These are phyloP conservation scores for Crambe crambe DNA, from an alignment of 37 sponge, comb jelly and placozoan genomes.

Conservation along the genomic window DNA sequence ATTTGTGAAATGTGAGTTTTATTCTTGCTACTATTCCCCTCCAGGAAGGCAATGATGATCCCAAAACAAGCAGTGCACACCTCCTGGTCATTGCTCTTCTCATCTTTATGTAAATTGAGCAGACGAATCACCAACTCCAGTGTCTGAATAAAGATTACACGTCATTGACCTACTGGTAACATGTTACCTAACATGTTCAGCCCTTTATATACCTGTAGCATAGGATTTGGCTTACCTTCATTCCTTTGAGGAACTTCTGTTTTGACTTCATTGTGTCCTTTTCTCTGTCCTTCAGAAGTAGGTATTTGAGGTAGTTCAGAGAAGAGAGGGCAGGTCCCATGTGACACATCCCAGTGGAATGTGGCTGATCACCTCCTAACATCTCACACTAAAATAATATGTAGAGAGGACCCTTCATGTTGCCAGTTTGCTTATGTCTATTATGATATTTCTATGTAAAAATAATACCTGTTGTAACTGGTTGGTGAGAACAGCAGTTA, in stretches of 20 bases:
- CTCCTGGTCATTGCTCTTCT: neutral
- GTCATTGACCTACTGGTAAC: no score
- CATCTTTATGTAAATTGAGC: neutral
- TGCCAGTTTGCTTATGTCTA: no score
- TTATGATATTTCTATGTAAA: neutral
- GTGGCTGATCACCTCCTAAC: neutral
- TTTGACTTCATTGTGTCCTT: neutral
- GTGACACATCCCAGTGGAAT: neutral
- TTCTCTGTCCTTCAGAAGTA: neutral
- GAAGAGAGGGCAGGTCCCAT: neutral
- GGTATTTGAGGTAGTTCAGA: neutral
- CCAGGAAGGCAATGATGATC: conserved; percentile 31
- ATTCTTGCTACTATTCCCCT: conserved; percentile 77
- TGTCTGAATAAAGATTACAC: neutral
- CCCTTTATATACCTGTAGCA: no score
- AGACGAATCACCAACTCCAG: neutral
- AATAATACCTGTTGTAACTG: conserved; percentile 48
- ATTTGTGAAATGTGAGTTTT: conserved; percentile 70
- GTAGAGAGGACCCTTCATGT: no score
- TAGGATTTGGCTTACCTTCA: no score
- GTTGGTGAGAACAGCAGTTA: conserved; percentile 51
- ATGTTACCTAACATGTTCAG: no score
- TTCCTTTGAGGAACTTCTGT: neutral
- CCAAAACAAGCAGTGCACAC: conserved; percentile 63
- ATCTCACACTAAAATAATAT: neutral